Evolutionary conservation across 2,888 invertebrate genomes (phyloP).

Genomic region (Ichneumoninae sp.): DNA sequence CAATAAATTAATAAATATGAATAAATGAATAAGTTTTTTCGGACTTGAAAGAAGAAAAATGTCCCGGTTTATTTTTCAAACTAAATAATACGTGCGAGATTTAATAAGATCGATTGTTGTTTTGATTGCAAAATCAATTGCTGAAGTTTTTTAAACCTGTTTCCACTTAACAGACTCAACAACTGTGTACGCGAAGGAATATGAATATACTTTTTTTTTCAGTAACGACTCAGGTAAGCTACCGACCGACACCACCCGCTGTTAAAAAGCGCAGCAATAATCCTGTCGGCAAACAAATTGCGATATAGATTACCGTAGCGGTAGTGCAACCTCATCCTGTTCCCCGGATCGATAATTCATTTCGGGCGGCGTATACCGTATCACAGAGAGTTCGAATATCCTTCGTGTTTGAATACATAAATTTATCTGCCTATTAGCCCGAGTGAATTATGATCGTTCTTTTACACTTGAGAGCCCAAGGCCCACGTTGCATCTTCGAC

Average conservation of each 20-base stretch:
- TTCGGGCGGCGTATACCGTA: not conserved
- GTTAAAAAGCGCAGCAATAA: constrained; percentile 39
- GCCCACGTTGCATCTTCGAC: not conserved
- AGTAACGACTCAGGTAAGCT: constrained; percentile 7
- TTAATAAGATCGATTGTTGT: not conserved
- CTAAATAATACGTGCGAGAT: not conserved
- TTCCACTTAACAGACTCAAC: not conserved
- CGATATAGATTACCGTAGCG: constrained; percentile 15
- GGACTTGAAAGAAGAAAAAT: not conserved
- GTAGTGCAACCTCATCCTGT: not conserved
- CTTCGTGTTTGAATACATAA: constrained; percentile 31
- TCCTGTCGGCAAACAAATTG: constrained; percentile 53
- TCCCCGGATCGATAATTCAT: constrained; percentile 18
- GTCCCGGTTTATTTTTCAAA: not conserved
- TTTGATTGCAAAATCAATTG: constrained; percentile 10
- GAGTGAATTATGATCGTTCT: constrained; percentile 40
- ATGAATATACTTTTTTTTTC: not conserved
- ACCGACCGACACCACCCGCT: constrained; percentile 39
- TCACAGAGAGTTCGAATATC: constrained; percentile 26
- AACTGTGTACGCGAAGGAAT: not conserved
- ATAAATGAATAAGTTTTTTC: too few species aligned
- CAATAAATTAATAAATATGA: too few species aligned
- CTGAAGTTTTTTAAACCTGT: not conserved
- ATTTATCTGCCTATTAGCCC: constrained; percentile 21
- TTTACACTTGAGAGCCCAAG: not conserved